Evolutionary conservation across 2,888 invertebrate species (phyloP), one percentile per base, ranked within the genome.

Genomic region (Cosmopolites sordidus): DNA sequence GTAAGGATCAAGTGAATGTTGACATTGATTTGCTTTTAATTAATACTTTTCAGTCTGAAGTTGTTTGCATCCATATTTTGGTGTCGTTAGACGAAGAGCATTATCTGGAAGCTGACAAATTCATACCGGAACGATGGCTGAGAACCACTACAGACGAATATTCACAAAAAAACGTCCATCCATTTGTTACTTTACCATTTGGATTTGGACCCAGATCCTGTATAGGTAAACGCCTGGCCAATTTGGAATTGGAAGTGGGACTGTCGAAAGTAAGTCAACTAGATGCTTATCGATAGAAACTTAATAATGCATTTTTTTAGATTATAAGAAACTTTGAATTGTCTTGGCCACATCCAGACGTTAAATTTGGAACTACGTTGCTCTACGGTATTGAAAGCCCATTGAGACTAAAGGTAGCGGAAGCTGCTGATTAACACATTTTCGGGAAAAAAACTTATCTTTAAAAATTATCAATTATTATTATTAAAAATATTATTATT

Each of bases 221-320:
- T 64, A 79, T 85, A 52, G 89, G 89, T 3, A 77, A 83, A 65
- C 74, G 88, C 62, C 79, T 89, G 58, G 87, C 87, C 0, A 85
- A 86, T 63, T 72, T 88, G 58, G 87, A 71, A 58, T 42, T 70
- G 47, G 68, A 71, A 63, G 57, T 68, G 4, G 62, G 62, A 16
- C 15, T 65, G 43, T 48, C 65, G 4, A 69, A 69, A 59, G 70
- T 70, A 56, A 50, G 39, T 29, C n/a, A n/a, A n/a, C n/a, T n/a
- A n/a, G n/a, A n/a, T n/a, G n/a, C n/a, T n/a, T n/a, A n/a, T n/a
- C n/a, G n/a, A n/a, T n/a, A n/a, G n/a, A n/a, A n/a, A n/a, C n/a
- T 42, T 42, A 14, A 17, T 8, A 22, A 5, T 22, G 22, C 3
- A 5, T 22, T 22, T 8, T 22, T 22, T 8, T 22, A 54, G 57